Conservation (phyloP, 1,140 invertebrate genomes). For the Elymnias hypermnestra region DNA sequence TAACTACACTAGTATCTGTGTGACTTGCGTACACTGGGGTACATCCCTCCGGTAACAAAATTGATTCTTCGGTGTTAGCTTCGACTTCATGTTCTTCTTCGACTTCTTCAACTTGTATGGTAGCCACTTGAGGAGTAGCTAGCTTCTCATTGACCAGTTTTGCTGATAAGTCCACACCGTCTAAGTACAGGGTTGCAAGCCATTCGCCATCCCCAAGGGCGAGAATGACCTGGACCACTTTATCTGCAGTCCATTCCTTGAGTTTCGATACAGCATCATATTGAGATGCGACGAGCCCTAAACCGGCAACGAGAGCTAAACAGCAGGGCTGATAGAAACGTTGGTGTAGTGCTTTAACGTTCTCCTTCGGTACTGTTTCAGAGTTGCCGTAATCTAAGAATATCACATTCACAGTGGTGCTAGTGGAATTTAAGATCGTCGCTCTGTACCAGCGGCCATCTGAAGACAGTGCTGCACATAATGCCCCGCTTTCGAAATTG, state of each 20-base stretch:
- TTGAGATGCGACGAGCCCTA: conserved; percentile 46
- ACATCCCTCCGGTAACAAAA: conserved; percentile 51
- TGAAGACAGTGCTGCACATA: conserved; percentile 79
- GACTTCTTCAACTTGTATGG: conserved; percentile 33
- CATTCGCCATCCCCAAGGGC: conserved; percentile 53
- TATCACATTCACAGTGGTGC: conserved; percentile 76
- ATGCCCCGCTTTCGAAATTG: conserved; percentile 47
- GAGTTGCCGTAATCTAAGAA: conserved; percentile 89
- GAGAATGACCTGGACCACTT: conserved; percentile 59
- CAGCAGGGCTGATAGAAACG: conserved; percentile 76
- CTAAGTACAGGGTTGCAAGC: conserved; percentile 57
- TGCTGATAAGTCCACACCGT: conserved; percentile 52
- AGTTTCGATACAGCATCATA: conserved; percentile 47
- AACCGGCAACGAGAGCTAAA: conserved; percentile 72
- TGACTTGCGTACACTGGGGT: conserved; percentile 78
- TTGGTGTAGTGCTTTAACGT: conserved; percentile 74
- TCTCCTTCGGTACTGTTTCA: conserved; percentile 75
- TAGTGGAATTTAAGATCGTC: conserved; percentile 71
- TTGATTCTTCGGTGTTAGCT: conserved; percentile 32
- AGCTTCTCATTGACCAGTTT: conserved; percentile 62
- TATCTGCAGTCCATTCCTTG: conserved; percentile 54
- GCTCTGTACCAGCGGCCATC: conserved; percentile 84
- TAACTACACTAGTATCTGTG: conserved; percentile 64
- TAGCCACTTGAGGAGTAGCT: conserved; percentile 39
- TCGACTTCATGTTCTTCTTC: conserved; percentile 28